Percentiles rank a stretch among this genome's conserved stretches.
Conservation (phyloP, 1,140 invertebrate genomes). For the Pomacea maculata region DNA sequence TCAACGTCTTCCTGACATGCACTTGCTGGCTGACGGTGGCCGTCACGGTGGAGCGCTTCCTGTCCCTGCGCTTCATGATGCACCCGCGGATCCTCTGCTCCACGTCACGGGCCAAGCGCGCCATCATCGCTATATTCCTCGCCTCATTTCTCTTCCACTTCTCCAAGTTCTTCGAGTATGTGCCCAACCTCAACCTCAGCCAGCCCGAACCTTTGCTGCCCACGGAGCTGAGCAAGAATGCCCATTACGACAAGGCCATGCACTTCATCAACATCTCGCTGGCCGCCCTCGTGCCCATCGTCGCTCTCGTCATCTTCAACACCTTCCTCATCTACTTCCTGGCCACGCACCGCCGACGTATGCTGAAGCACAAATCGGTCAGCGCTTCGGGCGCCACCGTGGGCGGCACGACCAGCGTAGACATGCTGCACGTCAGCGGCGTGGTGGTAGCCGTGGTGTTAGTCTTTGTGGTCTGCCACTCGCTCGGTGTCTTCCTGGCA, state of each 20-base stretch:
- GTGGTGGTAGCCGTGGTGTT: slow-evolving; percentile 92
- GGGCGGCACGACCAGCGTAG: slow-evolving; percentile 26
- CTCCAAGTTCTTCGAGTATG: slow-evolving; percentile 70
- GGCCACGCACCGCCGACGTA: slow-evolving; percentile 77
- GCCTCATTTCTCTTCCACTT: slow-evolving; percentile 88
- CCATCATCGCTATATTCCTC: slow-evolving; percentile 82
- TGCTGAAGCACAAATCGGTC: slow-evolving; percentile 34
- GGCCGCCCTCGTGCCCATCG: slow-evolving; percentile 86
- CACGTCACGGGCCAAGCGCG: slow-evolving; percentile 83
- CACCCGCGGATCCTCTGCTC: slow-evolving; percentile 87
- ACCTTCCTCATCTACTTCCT: slow-evolving; percentile 85
- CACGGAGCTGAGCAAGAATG: slow-evolving; percentile 75
- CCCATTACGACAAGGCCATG: slow-evolving; percentile 71
- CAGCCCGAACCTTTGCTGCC: slow-evolving; percentile 71
- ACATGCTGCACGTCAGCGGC: slow-evolving; percentile 70
- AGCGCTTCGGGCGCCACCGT: background rate
- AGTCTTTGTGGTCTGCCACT: slow-evolving; percentile 87
- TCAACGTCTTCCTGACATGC: slow-evolving; percentile 85
- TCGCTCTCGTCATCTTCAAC: slow-evolving; percentile 90
- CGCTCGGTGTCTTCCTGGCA: slow-evolving; percentile 38
- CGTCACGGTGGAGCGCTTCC: slow-evolving; percentile 92
- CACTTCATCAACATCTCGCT: slow-evolving; percentile 40
- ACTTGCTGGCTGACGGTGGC: slow-evolving; percentile 93
- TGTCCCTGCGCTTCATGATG: slow-evolving; percentile 93
- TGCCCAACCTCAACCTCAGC: slow-evolving; percentile 60